Base-by-base conservation (phyloP, 2,888 invertebrate genomes). In the Nomada fabriciana region DNA sequence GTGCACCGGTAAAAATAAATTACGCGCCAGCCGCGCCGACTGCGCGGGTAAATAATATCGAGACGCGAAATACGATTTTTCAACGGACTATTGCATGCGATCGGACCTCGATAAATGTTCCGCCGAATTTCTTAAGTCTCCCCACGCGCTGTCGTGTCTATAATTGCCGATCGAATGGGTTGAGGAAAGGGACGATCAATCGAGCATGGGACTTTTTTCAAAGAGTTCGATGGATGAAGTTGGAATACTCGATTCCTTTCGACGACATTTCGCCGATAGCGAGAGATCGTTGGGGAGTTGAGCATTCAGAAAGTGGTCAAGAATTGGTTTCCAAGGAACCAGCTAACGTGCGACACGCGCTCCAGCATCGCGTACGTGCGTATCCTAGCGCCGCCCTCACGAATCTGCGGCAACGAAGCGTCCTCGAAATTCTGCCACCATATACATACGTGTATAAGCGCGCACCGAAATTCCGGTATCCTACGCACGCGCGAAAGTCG, bases 131-230 rank as follows among this genome's bases (percentile, higher is more conserved):
- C 1, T 0, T 7, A 7, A 7, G 36, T 5, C 29, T 3, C 29
- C 29, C 29, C 4, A 36, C 36, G 36, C 36, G 36, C 36, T 7
- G 7, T 36, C 36, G 36, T 36, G 0, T 36, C 7, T 36, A 7
- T 5, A 7, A 36, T 5, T 0, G 36, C 0, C 7, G 36, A 7
- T 36, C 36, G 0, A 36, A 1, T 7, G 9, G 9, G 5, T 7
- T 36, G 9, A 36, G 7, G 7, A 36, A 0, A 7, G 29, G 7
- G 29, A 29, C 5, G 29, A 5, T 29, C 29, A 7, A 1, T 64
- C 71, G 55, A 63, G 23, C 63, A 57, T 23, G 65, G 47, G 36
- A 25, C 5, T 29, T 13, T 29, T 64, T 55, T 72, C 64, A 55
- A 55, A 55, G 55, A 55, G 15, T 65, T 64, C 42, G 10, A 25